These are phyloP conservation scores for Agrochola litura DNA, from an alignment of 2,888 invertebrate species.

Conservation along the genomic window DNA sequence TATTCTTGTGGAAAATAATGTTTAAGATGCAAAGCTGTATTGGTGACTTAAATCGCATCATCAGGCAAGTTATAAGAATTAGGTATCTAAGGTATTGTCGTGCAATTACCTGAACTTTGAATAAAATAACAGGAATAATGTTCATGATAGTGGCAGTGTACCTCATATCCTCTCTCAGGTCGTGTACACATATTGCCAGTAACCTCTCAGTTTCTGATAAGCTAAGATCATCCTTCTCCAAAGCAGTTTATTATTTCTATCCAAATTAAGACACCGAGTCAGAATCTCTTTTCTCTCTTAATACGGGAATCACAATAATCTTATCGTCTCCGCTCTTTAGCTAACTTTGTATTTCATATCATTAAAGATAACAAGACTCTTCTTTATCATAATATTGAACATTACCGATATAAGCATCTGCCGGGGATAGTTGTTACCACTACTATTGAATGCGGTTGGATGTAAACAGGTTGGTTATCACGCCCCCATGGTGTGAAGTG, in stretches of 20 bases:
- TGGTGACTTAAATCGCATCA: neutral
- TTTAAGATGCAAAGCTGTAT: neutral
- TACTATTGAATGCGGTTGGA: constrained; percentile 11
- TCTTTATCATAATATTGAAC: constrained; percentile 3
- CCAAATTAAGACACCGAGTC: neutral
- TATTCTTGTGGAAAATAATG: neutral
- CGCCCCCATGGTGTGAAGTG: constrained; percentile 44
- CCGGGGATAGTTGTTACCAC: constrained; percentile 23
- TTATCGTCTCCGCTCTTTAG: neutral
- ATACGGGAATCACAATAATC: constrained; percentile 4
- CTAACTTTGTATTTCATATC: constrained; percentile 21
- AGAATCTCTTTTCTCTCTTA: constrained; percentile 2
- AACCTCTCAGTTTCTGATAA: constrained; percentile 70
- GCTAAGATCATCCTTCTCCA: constrained; percentile 69
- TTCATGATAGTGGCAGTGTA: constrained; percentile 72
- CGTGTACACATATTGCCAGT: constrained; percentile 74
- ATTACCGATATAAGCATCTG: constrained; percentile 22
- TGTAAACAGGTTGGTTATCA: constrained; percentile 42
- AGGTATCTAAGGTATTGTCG: neutral
- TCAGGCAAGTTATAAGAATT: neutral
- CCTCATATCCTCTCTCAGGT: constrained; percentile 75
- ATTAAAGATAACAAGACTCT: neutral
- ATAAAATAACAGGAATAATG: constrained; percentile 73
- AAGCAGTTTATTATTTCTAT: constrained; percentile 18
- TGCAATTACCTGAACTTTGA: constrained; percentile 77